Base-by-base conservation (phyloP, 2,113 vertebrate genomes). In the Trogon melanurus region DNA sequence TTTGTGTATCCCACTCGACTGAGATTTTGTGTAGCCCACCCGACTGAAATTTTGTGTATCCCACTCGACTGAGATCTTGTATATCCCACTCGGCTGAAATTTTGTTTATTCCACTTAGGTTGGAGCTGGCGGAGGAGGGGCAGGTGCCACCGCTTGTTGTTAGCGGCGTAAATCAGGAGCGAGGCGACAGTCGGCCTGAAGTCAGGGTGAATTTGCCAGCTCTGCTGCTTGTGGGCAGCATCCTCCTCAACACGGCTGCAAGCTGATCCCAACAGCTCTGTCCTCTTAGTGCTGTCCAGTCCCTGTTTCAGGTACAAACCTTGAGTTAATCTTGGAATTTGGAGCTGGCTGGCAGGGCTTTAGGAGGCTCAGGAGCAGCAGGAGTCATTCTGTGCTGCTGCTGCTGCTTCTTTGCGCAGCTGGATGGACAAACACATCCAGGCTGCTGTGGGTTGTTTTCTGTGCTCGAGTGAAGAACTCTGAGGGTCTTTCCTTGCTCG, bases 301-400 rank as follows among this genome's bases (percentile, higher is more conserved):
- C 8, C 47, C 30, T 29, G 79, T 16, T 41, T 22, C 26, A 6
- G 72, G 20, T 38, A 6, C 16, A 44, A 45, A 21, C 53, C 27
- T 25, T 8, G 22, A 13, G 51, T 9, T 56, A 5, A 36, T 27
- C 47, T 48, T 2, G 0, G 57, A 22, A 17, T 22, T 11, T 41
- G 41, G 41, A 41, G 41, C 41, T 41, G 41, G 9, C 41, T 41
- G 41, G 16, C 41, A 27, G 65, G 38, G 7, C 9, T 61, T 92
- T 66, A 23, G 26, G 25, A 79, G 45, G 44, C 54, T 67, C 41
- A 12, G 65, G 34, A 78, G 30, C 23, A 50, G 3, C 8, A 0
- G 5, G 15, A 64, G 36, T 32, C 36, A 15, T 21, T n/a, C 21
- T 47, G 0, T 32, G 51, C 38, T 54, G 51, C 19, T 0, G 3